phyloP scores from a whole-genome alignment of 2,888 invertebrate species.

The Campoplex capitator region DNA sequence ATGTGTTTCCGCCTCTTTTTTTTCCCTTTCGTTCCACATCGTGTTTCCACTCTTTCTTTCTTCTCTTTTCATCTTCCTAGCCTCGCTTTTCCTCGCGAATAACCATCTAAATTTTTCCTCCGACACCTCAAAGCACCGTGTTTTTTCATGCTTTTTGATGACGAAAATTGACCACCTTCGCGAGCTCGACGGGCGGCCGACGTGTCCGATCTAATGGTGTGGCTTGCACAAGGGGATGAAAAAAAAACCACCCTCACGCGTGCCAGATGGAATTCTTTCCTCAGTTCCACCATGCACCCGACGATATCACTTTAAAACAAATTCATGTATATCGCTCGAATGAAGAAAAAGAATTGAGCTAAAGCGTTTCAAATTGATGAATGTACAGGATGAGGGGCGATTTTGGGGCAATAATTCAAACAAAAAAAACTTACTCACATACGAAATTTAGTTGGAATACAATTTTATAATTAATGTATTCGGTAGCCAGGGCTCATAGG shows the following conservation, averaged over 20 bases:
- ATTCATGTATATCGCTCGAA: constrained; percentile 41
- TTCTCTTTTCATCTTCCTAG: constrained; percentile 30
- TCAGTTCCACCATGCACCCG: constrained; percentile 18
- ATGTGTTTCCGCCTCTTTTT: constrained; percentile 80
- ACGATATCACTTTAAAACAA: constrained; percentile 44
- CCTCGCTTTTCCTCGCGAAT: constrained; percentile 37
- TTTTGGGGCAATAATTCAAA: constrained; percentile 29
- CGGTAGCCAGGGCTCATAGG: background rate
- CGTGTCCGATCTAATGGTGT: constrained; percentile 9
- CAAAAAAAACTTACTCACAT: constrained; percentile 4
- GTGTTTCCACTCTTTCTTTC: constrained; percentile 9
- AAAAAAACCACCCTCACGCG: background rate
- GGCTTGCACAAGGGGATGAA: constrained; percentile 38
- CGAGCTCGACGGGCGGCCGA: constrained; percentile 46
- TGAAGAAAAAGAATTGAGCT: constrained; percentile 36
- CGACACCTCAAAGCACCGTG: constrained; percentile 59
- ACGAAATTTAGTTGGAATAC: constrained; percentile 19
- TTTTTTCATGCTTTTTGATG: constrained; percentile 47
- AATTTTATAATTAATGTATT: constrained; percentile 37
- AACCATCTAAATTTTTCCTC: constrained; percentile 64
- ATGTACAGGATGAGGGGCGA: background rate
- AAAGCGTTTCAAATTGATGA: constrained; percentile 66
- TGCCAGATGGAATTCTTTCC: constrained; percentile 22
- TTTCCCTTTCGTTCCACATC: constrained; percentile 55
- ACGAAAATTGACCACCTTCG: constrained; percentile 68